Base-by-base conservation (phyloP, 1,140 invertebrate genomes). In the Palaemon carinicauda region DNA sequence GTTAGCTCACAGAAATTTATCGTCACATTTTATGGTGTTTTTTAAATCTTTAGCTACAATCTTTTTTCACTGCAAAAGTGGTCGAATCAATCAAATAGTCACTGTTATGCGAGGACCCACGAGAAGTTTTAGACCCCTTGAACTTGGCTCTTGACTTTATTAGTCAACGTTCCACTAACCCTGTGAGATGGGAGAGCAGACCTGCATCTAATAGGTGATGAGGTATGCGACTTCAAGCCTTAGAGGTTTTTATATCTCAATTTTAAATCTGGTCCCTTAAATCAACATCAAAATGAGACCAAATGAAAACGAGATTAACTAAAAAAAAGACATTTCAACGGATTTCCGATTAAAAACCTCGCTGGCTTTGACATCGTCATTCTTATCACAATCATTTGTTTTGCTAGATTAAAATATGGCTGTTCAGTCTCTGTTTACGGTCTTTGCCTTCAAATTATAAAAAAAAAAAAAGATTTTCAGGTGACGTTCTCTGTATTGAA, bases 101-200 rank as follows among this genome's bases (percentile, higher is more conserved):
- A 41, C 41, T 24, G 53, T 31, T 50, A 0, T 31, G 17, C 24
- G 33, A 50, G 24, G n/a, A 21, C 3, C 41, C 33, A 33, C 24
- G 1, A 75, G 56, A 29, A 7, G 29, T 21, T 54, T 24, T 19
- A 19, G 77, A 71, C 78, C 19, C 41, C 29, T 71, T 86, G 84
- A 79, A 80, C 77, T 54, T 74, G 84, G 84, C 84, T 51, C 60
- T 73, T 79, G 77, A 86, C 65, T 71, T 73, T 19, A n/a, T n/a
- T n/a, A 51, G 84, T 86, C 84, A 79, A 52, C 84, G 84, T 71
- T 86, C 84, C 84, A 86, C 84, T 86, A 86, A 86, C 84, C 84
- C 84, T 86, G 84, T 86, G 84, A 80, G 84, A 86, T 86, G 84
- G 84, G 84, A 86, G 84, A 86, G 77, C 84, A 86, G 84, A 83